Conservation (phyloP, 2,113 vertebrate species). For the Tachysurus fulvidraco region DNA sequence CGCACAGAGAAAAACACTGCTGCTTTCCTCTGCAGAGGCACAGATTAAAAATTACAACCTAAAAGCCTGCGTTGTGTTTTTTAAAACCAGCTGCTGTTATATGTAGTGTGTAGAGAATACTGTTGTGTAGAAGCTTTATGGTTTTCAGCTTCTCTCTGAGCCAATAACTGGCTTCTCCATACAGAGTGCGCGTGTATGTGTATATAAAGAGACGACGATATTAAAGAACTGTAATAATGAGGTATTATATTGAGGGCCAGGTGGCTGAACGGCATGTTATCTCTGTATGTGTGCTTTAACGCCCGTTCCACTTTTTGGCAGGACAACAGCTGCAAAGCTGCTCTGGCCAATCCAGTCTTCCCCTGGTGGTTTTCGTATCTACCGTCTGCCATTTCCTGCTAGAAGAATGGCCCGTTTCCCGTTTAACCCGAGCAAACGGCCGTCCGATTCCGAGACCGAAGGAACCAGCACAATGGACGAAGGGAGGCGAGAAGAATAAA, state of each 20-base stretch:
- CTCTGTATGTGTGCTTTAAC: background rate
- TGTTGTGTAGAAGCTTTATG: background rate
- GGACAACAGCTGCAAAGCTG: background rate
- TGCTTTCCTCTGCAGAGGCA: background rate
- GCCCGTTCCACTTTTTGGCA: background rate
- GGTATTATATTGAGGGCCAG: background rate
- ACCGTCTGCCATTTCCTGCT: slow-evolving; percentile 20
- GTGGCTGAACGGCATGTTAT: background rate
- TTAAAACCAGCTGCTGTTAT: too few relatives aligned
- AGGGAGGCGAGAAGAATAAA: slow-evolving; percentile 56
- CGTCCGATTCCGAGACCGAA: background rate
- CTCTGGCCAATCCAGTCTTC: background rate
- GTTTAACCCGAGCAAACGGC: background rate
- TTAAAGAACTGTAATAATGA: background rate
- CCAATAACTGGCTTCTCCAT: background rate
- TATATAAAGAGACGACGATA: background rate
- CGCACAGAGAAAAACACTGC: background rate
- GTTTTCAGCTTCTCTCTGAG: background rate
- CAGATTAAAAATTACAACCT: background rate
- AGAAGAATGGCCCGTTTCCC: slow-evolving; percentile 3
- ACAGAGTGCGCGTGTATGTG: background rate
- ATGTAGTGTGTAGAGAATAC: background rate
- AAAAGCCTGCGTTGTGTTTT: too few relatives aligned
- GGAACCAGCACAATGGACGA: background rate
- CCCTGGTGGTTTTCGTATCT: background rate